Base-by-base conservation (phyloP, 2,797 vertebrate species). In the Sus cebifrons region DNA sequence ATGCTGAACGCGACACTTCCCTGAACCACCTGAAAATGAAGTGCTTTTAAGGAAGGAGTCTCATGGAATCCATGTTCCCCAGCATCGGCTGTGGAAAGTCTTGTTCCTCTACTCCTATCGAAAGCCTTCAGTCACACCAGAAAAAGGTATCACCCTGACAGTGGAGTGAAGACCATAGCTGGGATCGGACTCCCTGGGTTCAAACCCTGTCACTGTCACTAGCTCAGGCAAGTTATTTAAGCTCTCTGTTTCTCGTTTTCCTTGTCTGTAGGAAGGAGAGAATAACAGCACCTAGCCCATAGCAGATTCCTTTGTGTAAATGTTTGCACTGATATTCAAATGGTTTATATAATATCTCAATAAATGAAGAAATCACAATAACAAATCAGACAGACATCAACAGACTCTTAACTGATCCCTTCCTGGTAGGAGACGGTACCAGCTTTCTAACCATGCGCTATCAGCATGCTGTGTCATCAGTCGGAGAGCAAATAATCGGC, bases 331-430 rank as follows among this genome's bases (percentile, higher is more conserved):
- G 44, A 49, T 40, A 60, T 49, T 49, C 79, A 21, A 83, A 56
- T 23, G 0, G 40, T 27, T 96, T 68, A 62, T 8, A 89, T 75
- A 81, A 83, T 49, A 78, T 87, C 65, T 93, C 68, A 91, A 78
- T 74, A 70, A 90, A 85, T 74, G n/a, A 89, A 94, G 70, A 88
- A 89, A 84, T 95, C 82, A 67, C 17, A 86, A 21, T 44, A 88
- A 92, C 18, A 71, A 81, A 25, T 44, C 36, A 4, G 67, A 91
- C 15, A 95, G 64, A 82, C n/a, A 91, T 32, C 62, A 56, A 27
- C 6, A 85, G 81, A 82, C 56, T 16, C 54, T 89, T 29, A 94
- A 52, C 21, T 70, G 40, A 65, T 36, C 64, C 44, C 77, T 32
- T 20, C 5, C 54, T 64, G 60, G 58, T 56, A 15, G 58, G 56